phyloP scores from a whole-genome alignment of 2,797 vertebrate genomes.

The Emys orbicularis region DNA sequence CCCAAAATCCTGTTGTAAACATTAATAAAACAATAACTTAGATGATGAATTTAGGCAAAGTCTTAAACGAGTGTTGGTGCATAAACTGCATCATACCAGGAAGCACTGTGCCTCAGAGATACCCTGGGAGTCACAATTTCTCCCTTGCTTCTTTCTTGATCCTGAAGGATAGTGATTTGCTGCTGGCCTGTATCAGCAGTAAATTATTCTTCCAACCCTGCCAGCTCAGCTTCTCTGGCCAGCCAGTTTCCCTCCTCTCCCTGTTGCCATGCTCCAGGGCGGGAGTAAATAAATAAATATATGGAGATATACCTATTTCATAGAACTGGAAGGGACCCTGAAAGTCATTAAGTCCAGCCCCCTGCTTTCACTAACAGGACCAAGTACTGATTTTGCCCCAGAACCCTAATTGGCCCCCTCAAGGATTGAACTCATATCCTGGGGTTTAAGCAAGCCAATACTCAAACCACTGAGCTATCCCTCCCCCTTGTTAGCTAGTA shows the following conservation, averaged over 20 bases:
- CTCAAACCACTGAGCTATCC: too few species aligned
- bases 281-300: not conserved
- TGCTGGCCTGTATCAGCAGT: not conserved
- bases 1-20: not conserved
- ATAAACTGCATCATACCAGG: not conserved
- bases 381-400: too few species aligned
- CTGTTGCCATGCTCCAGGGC: not conserved
- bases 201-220: not conserved
- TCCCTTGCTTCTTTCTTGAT: not conserved
- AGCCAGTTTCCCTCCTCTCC: not conserved
- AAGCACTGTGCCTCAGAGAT: not conserved
- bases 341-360: too few species aligned
- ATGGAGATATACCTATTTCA: too few species aligned
- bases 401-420: too few species aligned
- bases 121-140: not conserved
- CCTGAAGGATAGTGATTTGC: not conserved
- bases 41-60: not conserved
- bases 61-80: not conserved
- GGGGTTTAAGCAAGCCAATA: too few species aligned
- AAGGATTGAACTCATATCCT: too few species aligned
- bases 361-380: too few species aligned
- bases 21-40: not conserved
- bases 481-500: too few species aligned
- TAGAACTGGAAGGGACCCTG: too few species aligned
- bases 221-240: not conserved